These are phyloP conservation scores for Ennomos erosarius DNA, from an alignment of 2,888 invertebrate species.

Conservation along the genomic window DNA sequence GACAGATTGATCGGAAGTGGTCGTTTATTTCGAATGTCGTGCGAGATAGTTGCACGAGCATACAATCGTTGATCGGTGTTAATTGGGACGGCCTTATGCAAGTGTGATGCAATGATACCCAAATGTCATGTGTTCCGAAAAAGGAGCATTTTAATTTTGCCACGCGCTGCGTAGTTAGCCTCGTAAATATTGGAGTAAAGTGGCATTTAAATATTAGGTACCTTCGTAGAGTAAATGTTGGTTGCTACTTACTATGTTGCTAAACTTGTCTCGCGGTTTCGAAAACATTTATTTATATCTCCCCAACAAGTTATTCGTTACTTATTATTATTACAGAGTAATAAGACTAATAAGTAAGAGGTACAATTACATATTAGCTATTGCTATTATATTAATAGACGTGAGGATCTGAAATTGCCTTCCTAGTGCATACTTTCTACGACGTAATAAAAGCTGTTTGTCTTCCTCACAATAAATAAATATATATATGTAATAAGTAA, in stretches of 20 bases:
- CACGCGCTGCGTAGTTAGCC: slow-evolving; percentile 33
- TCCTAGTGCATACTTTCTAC: too few relatives aligned
- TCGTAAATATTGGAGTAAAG: slow-evolving; percentile 31
- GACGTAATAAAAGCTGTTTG: too few relatives aligned
- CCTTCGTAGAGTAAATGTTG: slow-evolving; percentile 22
- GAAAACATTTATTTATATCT: slow-evolving; percentile 11
- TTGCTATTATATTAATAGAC: too few relatives aligned
- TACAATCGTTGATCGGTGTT: slow-evolving; percentile 25
- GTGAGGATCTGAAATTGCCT: too few relatives aligned
- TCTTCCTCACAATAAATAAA: too few relatives aligned
- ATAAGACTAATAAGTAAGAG: too few relatives aligned
- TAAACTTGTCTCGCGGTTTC: slow-evolving; percentile 26
- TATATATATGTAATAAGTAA: too few relatives aligned
- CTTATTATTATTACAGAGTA: too few relatives aligned
- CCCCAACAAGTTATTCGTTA: too few relatives aligned
- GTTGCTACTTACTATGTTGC: slow-evolving; percentile 7
- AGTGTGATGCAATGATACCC: slow-evolving; percentile 46
- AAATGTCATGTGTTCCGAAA: slow-evolving; percentile 55
- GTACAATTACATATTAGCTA: too few relatives aligned
- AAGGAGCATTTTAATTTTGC: slow-evolving; percentile 40
- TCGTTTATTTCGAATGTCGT: slow-evolving; percentile 53
- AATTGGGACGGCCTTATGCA: slow-evolving; percentile 55
- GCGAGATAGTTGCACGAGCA: slow-evolving; percentile 50
- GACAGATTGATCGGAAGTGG: slow-evolving; percentile 67
- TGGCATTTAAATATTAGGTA: slow-evolving; percentile 42